Evolutionary conservation across 1,140 invertebrate species (phyloP).

Genomic region (Drosophila kohkoa): DNA sequence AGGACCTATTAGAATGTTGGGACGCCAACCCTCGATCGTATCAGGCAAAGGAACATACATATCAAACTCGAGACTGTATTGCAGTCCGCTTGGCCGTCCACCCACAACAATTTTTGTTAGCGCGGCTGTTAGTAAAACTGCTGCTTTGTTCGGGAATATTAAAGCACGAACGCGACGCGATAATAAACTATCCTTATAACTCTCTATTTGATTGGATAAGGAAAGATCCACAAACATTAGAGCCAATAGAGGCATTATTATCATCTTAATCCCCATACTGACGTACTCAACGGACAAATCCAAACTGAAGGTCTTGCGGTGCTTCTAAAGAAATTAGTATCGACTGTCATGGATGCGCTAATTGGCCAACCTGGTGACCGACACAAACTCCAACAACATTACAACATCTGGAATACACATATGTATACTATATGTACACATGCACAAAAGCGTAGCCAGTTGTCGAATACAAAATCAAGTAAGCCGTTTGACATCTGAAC

Average conservation of each 20-base stretch:
- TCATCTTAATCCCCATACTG: conserved; percentile 39
- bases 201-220: conserved; percentile 19
- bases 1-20: conserved; percentile 44
- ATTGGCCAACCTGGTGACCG: conserved; percentile 40
- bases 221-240: not conserved
- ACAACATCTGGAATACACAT: conserved; percentile 1
- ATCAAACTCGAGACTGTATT: conserved; percentile 70
- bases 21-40: conserved; percentile 64
- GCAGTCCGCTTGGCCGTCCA: conserved; percentile 61
- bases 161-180: conserved; percentile 55
- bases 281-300: conserved; percentile 18
- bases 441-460: not conserved
- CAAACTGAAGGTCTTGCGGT: conserved; percentile 36
- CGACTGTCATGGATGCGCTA: conserved; percentile 45
- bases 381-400: conserved; percentile 7
- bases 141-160: conserved; percentile 59
- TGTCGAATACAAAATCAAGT: conserved; percentile 35
- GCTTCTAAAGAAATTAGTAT: conserved; percentile 28
- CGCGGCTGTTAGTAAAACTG: conserved; percentile 56
- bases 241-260: conserved; percentile 13
- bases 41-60: conserved; percentile 64
- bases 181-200: conserved; percentile 16
- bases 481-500: conserved; percentile 13
- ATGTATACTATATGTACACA: not conserved
- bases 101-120: conserved; percentile 67